Conservation (phyloP, 2,113 vertebrate species). For the Brachypodius melanocephalos region DNA sequence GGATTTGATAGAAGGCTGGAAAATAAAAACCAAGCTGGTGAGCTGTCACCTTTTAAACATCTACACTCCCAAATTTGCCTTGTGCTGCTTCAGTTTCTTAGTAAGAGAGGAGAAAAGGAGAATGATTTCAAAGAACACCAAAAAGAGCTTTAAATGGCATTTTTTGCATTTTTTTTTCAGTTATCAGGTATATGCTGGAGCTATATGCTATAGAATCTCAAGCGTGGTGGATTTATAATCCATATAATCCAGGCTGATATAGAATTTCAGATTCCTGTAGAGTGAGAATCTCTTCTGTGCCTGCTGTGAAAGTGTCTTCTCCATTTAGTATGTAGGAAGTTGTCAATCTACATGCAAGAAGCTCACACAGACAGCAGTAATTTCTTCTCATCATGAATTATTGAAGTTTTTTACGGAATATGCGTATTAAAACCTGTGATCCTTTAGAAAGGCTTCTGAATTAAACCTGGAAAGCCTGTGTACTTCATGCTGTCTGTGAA, state of each 20-base stretch:
- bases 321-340: not conserved
- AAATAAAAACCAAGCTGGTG: not conserved
- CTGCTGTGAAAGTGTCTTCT: not conserved
- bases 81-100: not conserved
- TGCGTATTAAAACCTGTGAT: not conserved
- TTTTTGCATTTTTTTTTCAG: not conserved
- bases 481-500: not conserved
- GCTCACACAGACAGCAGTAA: not conserved
- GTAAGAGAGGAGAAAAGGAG: not conserved
- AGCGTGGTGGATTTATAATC: not conserved
- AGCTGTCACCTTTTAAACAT: not conserved
- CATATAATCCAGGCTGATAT: not conserved
- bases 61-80: not conserved
- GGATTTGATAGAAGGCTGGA: not conserved
- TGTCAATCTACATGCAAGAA: not conserved
- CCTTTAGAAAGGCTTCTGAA: conserved; percentile 15
- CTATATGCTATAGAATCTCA: not conserved
- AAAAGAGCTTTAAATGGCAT: not conserved
- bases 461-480: conserved; percentile 10
- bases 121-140: not conserved
- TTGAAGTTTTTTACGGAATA: not conserved
- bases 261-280: not conserved
- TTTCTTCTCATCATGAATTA: not conserved
- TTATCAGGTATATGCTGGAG: not conserved
- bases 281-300: not conserved